Conservation (phyloP, 1,140 invertebrate species). For the Apis florea region DNA sequence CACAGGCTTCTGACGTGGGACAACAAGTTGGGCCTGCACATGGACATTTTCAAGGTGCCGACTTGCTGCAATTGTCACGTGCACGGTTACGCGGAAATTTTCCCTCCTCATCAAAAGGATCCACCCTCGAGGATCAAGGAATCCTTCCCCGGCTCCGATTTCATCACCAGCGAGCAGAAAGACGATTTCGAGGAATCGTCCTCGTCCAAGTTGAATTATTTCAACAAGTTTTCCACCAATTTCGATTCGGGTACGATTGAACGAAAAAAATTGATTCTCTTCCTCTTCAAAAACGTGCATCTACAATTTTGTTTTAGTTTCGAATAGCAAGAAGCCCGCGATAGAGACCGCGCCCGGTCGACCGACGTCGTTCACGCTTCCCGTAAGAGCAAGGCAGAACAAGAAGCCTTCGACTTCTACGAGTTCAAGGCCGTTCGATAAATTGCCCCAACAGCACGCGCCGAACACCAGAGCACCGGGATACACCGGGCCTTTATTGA, state of each 20-base stretch:
- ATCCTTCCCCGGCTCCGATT: slow-evolving; percentile 75
- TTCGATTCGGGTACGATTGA: slow-evolving; percentile 61
- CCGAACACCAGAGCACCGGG: slow-evolving; percentile 78
- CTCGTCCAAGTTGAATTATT: slow-evolving; percentile 53
- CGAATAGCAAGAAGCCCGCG: slow-evolving; percentile 68
- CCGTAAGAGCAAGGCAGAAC: slow-evolving; percentile 62
- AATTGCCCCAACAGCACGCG: slow-evolving; percentile 77
- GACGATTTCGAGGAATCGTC: slow-evolving; percentile 59
- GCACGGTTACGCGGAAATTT: slow-evolving; percentile 86
- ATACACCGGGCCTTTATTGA: slow-evolving; percentile 72
- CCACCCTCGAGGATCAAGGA: slow-evolving; percentile 70
- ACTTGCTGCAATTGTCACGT: slow-evolving; percentile 92
- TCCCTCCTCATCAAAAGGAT: slow-evolving; percentile 81
- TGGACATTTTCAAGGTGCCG: slow-evolving; percentile 93
- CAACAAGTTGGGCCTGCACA: slow-evolving; percentile 88
- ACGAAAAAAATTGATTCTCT: background rate
- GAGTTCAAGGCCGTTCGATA: slow-evolving; percentile 73
- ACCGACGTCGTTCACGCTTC: slow-evolving; percentile 57
- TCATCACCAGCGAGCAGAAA: slow-evolving; percentile 67
- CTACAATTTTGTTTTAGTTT: slow-evolving; percentile 32
- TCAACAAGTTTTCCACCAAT: slow-evolving; percentile 52
- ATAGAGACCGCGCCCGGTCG: slow-evolving; percentile 61
- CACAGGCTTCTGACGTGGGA: slow-evolving; percentile 93
- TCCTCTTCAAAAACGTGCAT: background rate
- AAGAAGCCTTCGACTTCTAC: slow-evolving; percentile 65